Base-by-base conservation (phyloP, 2,888 invertebrate genomes). In the Acleris emargana region DNA sequence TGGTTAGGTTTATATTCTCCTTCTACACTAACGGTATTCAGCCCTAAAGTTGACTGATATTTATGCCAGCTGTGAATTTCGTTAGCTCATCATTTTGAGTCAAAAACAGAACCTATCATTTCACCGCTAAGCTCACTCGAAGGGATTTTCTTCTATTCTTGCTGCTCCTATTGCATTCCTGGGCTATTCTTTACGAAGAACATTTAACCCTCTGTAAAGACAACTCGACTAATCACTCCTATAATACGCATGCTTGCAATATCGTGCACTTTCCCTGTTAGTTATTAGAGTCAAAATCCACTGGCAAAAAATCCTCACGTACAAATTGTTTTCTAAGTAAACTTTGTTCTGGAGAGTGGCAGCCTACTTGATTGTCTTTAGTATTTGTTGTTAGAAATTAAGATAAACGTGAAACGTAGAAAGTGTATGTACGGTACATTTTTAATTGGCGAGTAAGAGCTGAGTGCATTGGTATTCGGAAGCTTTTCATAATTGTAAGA, bases 341-440 rank as follows among this genome's bases (percentile, higher is more conserved):
- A 84, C 79, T 83, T 78, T 82, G 74, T 76, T 73, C 75, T 73
- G 74, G 75, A 79, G 78, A 80, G 78, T 76, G 74, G 71, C 72
- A 74, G 72, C 73, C 73, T 70, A 78, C 78, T 76, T 71, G 76
- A 76, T 80, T 75, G 73, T 72, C 77, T 76, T 79, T 77, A 57
- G 64, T 68, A 64, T 69, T 69, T 86, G 86, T 84, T 73, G 78
- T 77, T 86, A 87, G 87, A 86, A 87, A 87, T 84, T 84, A 84
- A 86, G 78, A 84, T 81, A 83, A 84, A 86, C 81, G 68, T 68
- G 73, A 76, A 79, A 79, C 50, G 70, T 81, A 83, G 85, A 87
- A 86, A 87, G 86, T 80, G 73, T 79, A 78, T 74, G 79, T 75
- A 64, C 16, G 73, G 76, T 75, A 72, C 68, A 75, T 76, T 83